A percentile compares a stretch with the other conserved stretches of the same genome.
Evolutionary conservation across 2,888 invertebrate genomes (phyloP).

Genomic region (Drosophila melanosoma): DNA sequence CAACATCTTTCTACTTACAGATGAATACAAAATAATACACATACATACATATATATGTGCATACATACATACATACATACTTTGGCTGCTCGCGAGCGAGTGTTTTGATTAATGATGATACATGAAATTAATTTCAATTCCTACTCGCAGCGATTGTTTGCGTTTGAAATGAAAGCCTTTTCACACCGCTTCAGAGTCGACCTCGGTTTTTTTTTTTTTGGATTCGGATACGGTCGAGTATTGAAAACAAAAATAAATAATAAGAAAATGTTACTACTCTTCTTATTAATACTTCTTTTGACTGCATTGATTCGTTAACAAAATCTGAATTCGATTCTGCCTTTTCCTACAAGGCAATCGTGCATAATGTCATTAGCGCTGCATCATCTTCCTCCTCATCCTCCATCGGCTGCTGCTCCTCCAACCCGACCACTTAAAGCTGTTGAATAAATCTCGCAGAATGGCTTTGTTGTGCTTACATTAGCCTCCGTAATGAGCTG

Average conservation of each 20-base stretch:
- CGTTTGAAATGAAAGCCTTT: conserved; percentile 80
- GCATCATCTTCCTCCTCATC: conserved; percentile 68
- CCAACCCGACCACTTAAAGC: conserved; percentile 55
- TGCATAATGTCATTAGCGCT: conserved; percentile 77
- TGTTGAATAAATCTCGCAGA: conserved; percentile 75
- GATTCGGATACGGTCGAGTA: conserved; percentile 11
- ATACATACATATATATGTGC: not conserved
- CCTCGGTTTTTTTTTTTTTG: conserved; percentile 38
- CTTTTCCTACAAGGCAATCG: conserved; percentile 53
- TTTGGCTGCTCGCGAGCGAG: conserved; percentile 66
- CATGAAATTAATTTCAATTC: conserved; percentile 85
- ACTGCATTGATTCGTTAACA: conserved; percentile 64
- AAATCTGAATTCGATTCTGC: conserved; percentile 42
- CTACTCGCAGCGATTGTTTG: conserved; percentile 78
- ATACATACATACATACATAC: conserved; percentile 21
- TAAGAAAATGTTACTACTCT: conserved; percentile 62
- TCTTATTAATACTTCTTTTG: conserved; percentile 73
- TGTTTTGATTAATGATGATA: conserved; percentile 85
- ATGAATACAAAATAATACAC: conserved; percentile 35
- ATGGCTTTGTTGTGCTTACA: conserved; percentile 82
- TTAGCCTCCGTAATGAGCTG: conserved; percentile 82
- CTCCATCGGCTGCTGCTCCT: conserved; percentile 8
- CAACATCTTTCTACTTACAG: conserved; percentile 46
- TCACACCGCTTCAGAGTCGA: conserved; percentile 65
- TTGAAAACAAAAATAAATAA: conserved; percentile 3